Conservation (phyloP, 2,888 invertebrate species). For the Conchocele bisecta region DNA sequence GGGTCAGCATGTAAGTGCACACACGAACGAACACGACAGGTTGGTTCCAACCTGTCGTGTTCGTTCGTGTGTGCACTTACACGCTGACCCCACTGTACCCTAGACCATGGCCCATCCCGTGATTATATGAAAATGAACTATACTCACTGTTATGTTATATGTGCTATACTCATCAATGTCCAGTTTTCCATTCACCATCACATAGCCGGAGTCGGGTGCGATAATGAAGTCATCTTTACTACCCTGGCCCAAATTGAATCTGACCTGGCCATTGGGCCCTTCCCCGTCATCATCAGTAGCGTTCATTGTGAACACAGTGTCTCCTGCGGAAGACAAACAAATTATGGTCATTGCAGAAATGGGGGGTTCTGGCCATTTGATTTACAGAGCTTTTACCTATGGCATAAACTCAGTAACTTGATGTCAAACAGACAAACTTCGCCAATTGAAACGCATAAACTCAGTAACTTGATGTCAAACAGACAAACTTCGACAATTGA, state of each 20-base stretch:
- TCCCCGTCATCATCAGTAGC: conserved; percentile 66
- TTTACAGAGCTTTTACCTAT: too few species aligned
- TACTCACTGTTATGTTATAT: conserved; percentile 41
- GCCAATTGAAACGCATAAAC: too few species aligned
- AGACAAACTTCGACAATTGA: too few species aligned
- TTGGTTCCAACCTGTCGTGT: too few species aligned
- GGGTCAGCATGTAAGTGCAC: too few species aligned
- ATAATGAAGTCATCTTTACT: conserved; percentile 96
- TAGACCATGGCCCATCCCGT: not conserved
- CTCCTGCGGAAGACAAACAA: conserved; percentile 9
- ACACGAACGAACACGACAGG: too few species aligned
- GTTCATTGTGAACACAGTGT: conserved; percentile 19
- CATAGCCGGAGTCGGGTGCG: conserved; percentile 86
- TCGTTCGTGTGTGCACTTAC: too few species aligned
- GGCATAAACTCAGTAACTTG: too few species aligned
- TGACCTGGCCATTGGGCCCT: conserved; percentile 66
- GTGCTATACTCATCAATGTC: conserved; percentile 13
- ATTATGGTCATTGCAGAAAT: not conserved
- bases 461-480: too few species aligned
- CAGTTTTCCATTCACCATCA: conserved; percentile 21
- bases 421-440: too few species aligned
- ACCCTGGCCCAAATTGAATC: conserved; percentile 85
- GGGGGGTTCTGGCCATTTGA: too few species aligned
- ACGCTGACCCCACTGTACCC: too few species aligned
- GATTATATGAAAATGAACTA: not conserved